A percentile compares a stretch with the other conserved stretches of the same genome.
Evolutionary conservation across 2,797 vertebrate species (phyloP).

Genomic region (Clarias pachynema): DNA sequence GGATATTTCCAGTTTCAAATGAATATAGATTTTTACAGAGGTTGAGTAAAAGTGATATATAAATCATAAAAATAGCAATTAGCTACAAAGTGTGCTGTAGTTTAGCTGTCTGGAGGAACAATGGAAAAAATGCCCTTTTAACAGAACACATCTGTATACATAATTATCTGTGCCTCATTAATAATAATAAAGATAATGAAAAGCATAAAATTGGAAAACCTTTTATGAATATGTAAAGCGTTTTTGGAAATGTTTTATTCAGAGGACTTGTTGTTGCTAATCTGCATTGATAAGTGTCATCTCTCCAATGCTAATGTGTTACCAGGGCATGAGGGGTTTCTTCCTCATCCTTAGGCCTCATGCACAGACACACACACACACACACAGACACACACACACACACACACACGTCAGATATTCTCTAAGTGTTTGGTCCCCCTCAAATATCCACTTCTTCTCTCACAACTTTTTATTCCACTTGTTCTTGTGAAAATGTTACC

Average conservation of each 20-base stretch:
- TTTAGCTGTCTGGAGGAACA: slow-evolving; percentile 22
- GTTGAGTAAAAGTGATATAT: slow-evolving; percentile 40
- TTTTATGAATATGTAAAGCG: slow-evolving; percentile 56
- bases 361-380: slow-evolving; percentile 34
- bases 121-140: slow-evolving; percentile 39
- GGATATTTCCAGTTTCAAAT: slow-evolving; percentile 41
- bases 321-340: slow-evolving; percentile 41
- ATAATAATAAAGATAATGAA: slow-evolving; percentile 56
- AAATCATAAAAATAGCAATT: slow-evolving; percentile 49
- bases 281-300: slow-evolving; percentile 59
- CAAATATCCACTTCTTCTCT: slow-evolving; percentile 45
- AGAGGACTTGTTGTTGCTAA: slow-evolving; percentile 53
- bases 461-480: background rate
- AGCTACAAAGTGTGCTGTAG: slow-evolving; percentile 40
- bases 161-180: slow-evolving; percentile 52
- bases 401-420: slow-evolving; percentile 17
- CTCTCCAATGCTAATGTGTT: slow-evolving; percentile 61
- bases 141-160: slow-evolving; percentile 47
- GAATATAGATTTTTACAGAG: slow-evolving; percentile 23
- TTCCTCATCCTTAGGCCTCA: slow-evolving; percentile 38
- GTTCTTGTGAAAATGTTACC: background rate
- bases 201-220: slow-evolving; percentile 49
- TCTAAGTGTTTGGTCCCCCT: slow-evolving; percentile 30
- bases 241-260: slow-evolving; percentile 58
- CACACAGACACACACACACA: slow-evolving; percentile 28